Evolutionary conservation across 2,888 invertebrate species (phyloP).

Genomic region (Lamproptera curius): DNA sequence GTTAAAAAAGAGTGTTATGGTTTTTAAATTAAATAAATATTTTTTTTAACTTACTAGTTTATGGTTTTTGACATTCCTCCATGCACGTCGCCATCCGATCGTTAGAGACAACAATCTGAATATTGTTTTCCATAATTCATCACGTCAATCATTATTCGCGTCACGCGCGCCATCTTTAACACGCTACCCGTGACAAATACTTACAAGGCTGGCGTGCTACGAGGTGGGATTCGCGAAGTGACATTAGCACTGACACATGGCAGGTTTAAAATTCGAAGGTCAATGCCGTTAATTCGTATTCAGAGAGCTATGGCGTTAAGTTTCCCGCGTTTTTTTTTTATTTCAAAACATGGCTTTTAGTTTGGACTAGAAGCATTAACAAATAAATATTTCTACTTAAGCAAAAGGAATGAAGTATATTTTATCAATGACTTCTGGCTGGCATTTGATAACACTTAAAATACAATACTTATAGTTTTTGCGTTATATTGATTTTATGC

Average conservation of each 20-base stretch:
- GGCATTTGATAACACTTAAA: no score
- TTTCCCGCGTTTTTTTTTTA: no score
- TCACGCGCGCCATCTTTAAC: slow-evolving; percentile 20
- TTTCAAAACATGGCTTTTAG: no score
- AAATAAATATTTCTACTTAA: no score
- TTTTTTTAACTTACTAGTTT: no score
- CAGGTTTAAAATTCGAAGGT: slow-evolving; percentile 8
- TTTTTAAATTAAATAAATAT: no score
- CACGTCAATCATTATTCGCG: slow-evolving; percentile 17
- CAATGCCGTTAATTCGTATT: slow-evolving; percentile 15
- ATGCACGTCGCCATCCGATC: slow-evolving; percentile 9
- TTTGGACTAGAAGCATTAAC: no score
- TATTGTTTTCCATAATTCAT: slow-evolving; percentile 23
- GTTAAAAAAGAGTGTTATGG: no score
- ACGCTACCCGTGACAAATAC: slow-evolving; percentile 17
- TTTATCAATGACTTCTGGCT: no score
- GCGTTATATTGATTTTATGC: no score
- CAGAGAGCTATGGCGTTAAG: background rate
- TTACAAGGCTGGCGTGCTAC: slow-evolving; percentile 15
- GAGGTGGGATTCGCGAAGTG: slow-evolving; percentile 15
- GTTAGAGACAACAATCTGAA: slow-evolving; percentile 20
- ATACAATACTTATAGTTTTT: no score
- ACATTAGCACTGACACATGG: slow-evolving; percentile 1
- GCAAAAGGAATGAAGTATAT: no score
- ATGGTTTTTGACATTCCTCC: slow-evolving; percentile 5